phyloP scores from a whole-genome alignment of 1,140 invertebrate genomes.

The Micrasema minimum region DNA sequence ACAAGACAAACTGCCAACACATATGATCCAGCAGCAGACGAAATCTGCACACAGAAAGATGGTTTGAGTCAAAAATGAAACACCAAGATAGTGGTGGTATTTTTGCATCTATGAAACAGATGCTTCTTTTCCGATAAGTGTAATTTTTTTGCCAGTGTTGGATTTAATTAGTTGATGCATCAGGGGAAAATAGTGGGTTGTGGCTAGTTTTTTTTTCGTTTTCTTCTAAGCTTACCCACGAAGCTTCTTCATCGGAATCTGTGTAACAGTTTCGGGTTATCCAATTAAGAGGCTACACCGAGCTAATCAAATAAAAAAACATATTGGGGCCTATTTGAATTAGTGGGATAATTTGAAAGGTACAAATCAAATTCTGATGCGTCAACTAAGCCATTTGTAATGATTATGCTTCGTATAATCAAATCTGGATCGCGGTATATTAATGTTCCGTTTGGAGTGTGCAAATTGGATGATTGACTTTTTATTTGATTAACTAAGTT shows the following conservation, averaged over 20 bases:
- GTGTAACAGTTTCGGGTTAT: conserved; percentile 18
- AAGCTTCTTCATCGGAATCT: neutral
- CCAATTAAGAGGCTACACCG: conserved; percentile 10
- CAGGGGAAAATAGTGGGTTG: conserved; percentile 9
- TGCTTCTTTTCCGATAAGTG: no score
- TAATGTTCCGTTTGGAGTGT: conserved; percentile 8
- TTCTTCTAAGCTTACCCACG: conserved; percentile 5
- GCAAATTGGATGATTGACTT: conserved; percentile 5
- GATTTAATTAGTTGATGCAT: no score
- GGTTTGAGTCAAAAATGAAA: no score
- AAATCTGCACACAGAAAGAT: neutral
- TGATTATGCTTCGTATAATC: conserved; percentile 10
- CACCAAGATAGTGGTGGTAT: no score
- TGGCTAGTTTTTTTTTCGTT: neutral
- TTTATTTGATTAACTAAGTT: neutral
- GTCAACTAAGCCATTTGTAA: conserved; percentile 21
- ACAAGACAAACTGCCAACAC: conserved; percentile 4
- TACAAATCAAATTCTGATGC: conserved; percentile 25
- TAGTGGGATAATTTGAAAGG: conserved; percentile 25
- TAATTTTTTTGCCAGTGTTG: no score
- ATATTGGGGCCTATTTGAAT: conserved; percentile 26
- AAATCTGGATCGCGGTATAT: conserved; percentile 23
- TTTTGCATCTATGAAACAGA: no score
- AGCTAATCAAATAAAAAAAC: conserved; percentile 25
- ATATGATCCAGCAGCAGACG: neutral